A percentile compares a stretch with the other conserved stretches of the same genome.
These are phyloP conservation scores for Crotalus helleri DNA, from an alignment of 2,113 vertebrate species.

Conservation along the genomic window DNA sequence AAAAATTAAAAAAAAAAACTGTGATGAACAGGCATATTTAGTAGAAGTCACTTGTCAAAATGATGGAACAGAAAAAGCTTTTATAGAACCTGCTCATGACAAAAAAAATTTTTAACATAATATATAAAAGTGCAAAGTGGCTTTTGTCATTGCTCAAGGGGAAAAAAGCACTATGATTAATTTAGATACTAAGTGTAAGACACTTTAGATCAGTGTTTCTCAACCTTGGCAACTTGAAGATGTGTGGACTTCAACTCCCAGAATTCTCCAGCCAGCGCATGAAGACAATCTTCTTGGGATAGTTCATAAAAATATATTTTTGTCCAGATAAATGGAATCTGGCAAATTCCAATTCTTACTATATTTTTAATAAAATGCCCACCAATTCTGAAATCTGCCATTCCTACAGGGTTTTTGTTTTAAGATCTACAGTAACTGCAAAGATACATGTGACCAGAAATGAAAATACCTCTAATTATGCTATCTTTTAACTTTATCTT, in stretches of 20 bases:
- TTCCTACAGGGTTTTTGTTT: slow-evolving; percentile 61
- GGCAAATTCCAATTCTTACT: slow-evolving; percentile 63
- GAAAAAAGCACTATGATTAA: slow-evolving; percentile 64
- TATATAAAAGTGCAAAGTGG: slow-evolving; percentile 58
- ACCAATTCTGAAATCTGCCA: slow-evolving; percentile 65
- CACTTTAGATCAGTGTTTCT: slow-evolving; percentile 43
- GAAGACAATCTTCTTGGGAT: slow-evolving; percentile 59
- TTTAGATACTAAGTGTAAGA: slow-evolving; percentile 67
- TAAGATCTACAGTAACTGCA: slow-evolving; percentile 56
- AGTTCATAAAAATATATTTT: slow-evolving; percentile 61
- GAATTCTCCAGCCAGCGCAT: too few relatives aligned
- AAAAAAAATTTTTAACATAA: slow-evolving; percentile 63
- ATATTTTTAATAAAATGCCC: slow-evolving; percentile 62
- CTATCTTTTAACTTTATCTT: slow-evolving; percentile 60
- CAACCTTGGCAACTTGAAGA: too few relatives aligned
- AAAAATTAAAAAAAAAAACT: slow-evolving; percentile 40
- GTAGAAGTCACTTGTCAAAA: slow-evolving; percentile 68
- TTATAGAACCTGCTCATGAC: slow-evolving; percentile 62
- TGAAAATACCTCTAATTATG: slow-evolving; percentile 62
- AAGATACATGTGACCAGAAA: slow-evolving; percentile 59
- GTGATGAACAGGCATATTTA: slow-evolving; percentile 65
- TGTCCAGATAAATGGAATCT: slow-evolving; percentile 63
- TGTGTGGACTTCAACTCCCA: too few relatives aligned
- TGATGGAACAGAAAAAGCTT: slow-evolving; percentile 68
- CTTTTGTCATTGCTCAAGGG: slow-evolving; percentile 64